phyloP scores from a whole-genome alignment of 64 coral and sea anemone species.

The Stylophora pistillata region DNA sequence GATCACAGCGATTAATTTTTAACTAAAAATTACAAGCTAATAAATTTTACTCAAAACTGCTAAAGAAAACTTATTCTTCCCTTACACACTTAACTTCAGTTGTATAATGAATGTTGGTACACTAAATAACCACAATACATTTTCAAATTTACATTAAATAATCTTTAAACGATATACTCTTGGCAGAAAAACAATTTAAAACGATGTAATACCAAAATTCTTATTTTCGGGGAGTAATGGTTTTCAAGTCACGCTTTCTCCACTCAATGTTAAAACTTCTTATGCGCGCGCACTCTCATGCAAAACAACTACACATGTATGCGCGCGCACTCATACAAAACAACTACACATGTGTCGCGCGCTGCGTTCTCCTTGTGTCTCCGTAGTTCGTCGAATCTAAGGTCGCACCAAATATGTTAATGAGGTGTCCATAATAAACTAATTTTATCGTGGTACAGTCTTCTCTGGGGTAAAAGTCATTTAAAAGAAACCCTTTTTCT shows the following conservation, averaged over 20 bases:
- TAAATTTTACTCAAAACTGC: not conserved
- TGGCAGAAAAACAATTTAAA: slow-evolving; percentile 5
- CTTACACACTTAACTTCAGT: not conserved
- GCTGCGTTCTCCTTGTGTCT: not conserved
- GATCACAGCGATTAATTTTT: no score
- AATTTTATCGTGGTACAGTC: not conserved
- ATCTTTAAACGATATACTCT: not conserved
- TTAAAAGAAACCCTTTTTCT: slow-evolving; percentile 82
- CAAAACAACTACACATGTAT: not conserved
- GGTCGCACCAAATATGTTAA: not conserved
- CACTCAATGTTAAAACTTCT: not conserved
- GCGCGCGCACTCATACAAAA: not conserved
- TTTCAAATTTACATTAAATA: slow-evolving; percentile 1
- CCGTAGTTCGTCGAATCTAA: not conserved
- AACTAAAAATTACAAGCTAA: not conserved
- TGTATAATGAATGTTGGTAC: not conserved
- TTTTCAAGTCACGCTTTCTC: not conserved
- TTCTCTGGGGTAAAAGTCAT: not conserved
- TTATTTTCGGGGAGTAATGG: not conserved
- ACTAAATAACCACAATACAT: not conserved
- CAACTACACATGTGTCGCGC: not conserved
- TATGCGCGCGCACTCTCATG: not conserved
- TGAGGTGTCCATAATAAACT: not conserved
- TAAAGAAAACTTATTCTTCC: not conserved
- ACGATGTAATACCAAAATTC: not conserved